Evolutionary conservation across 2,888 invertebrate genomes (phyloP).

Genomic region (Drosophila quinaria): DNA sequence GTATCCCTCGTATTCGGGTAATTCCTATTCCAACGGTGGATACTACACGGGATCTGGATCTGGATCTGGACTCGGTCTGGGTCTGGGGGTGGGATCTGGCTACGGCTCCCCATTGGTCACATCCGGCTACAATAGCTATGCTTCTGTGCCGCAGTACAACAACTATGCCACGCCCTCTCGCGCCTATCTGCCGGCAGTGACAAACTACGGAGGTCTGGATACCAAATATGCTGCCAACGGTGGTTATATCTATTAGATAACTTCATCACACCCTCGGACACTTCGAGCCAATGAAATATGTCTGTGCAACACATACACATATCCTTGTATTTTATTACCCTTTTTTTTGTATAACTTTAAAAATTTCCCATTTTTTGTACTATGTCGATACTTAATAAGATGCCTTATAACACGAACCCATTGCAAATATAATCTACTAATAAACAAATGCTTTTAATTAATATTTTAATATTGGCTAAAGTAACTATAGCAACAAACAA

Average conservation of each 20-base stretch:
- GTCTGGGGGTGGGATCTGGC: slow-evolving; percentile 12
- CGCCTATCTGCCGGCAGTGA: slow-evolving; percentile 55
- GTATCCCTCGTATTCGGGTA: slow-evolving; percentile 50
- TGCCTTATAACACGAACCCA: background rate
- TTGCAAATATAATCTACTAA: slow-evolving; percentile 1
- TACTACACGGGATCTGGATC: slow-evolving; percentile 43
- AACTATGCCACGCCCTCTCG: slow-evolving; percentile 61
- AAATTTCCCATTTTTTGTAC: background rate
- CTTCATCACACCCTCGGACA: background rate
- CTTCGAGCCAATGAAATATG: background rate
- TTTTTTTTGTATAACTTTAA: slow-evolving; percentile 21
- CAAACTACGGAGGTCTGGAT: slow-evolving; percentile 62
- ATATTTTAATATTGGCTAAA: background rate
- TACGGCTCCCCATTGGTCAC: slow-evolving; percentile 34
- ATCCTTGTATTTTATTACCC: slow-evolving; percentile 1
- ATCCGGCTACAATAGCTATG: slow-evolving; percentile 62
- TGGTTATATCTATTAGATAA: slow-evolving; percentile 77
- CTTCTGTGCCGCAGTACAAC: slow-evolving; percentile 58
- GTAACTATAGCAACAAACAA: too few species aligned
- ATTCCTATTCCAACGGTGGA: slow-evolving; percentile 28
- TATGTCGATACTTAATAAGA: background rate
- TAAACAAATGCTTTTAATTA: background rate
- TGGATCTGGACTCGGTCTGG: slow-evolving; percentile 26
- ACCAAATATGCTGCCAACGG: slow-evolving; percentile 80
- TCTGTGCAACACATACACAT: background rate